These are phyloP conservation scores for Frankliniella fusca DNA, from an alignment of 2,888 invertebrate genomes.

Conservation along the genomic window DNA sequence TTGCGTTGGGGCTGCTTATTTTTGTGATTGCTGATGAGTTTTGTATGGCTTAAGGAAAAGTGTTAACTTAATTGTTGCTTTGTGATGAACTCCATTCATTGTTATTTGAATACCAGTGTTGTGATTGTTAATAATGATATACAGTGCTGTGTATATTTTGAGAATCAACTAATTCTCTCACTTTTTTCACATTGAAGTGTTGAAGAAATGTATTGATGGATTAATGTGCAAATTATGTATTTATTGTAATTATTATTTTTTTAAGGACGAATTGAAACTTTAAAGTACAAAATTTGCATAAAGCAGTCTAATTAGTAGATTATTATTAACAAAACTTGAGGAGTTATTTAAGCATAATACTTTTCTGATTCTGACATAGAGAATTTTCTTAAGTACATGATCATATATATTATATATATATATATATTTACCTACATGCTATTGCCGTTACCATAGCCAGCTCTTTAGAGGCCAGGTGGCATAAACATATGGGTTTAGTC, in stretches of 20 bases:
- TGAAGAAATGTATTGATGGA: conserved; percentile 7
- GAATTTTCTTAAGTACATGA: not conserved
- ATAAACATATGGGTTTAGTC: not conserved
- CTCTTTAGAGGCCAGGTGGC: conserved; percentile 12
- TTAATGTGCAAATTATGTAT: not conserved
- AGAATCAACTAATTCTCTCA: not conserved
- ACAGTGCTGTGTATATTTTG: conserved; percentile 19
- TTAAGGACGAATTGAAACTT: conserved; percentile 23
- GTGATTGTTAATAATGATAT: conserved; percentile 14
- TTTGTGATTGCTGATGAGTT: conserved; percentile 16
- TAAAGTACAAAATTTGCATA: conserved; percentile 27
- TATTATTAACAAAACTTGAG: not conserved
- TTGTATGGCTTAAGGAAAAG: not conserved
- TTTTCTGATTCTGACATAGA: not conserved
- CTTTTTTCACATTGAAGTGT: not conserved
- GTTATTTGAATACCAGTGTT: conserved; percentile 17
- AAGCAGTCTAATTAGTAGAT: conserved; percentile 14
- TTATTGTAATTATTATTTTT: conserved; percentile 26
- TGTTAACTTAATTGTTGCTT: conserved; percentile 11
- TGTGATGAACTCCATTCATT: not conserved
- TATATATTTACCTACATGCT: not conserved
- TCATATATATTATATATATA: too few relatives aligned
- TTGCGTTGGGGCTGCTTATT: conserved; percentile 1
- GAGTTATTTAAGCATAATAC: not conserved
- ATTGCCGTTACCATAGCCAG: conserved; percentile 12